Conservation (phyloP, 1,140 invertebrate genomes). For the Trypoxylus dichotomus region DNA sequence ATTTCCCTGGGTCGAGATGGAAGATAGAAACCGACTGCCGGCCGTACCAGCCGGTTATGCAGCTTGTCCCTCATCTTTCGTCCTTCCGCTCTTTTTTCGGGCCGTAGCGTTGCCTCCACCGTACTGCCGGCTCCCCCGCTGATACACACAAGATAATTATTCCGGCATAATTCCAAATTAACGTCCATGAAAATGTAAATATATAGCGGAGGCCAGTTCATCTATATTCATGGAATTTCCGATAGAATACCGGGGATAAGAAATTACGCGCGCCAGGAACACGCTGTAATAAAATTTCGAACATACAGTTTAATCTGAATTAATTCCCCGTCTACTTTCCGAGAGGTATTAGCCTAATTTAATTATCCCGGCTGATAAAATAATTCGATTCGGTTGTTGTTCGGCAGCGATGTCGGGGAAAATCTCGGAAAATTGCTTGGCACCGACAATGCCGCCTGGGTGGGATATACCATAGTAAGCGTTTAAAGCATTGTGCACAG, state of each 20-base stretch:
- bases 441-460: neutral
- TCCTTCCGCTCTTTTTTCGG: neutral
- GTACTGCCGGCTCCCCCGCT: neutral
- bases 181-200: conserved; percentile 19
- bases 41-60: neutral
- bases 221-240: conserved; percentile 24
- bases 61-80: neutral
- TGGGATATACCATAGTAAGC: neutral
- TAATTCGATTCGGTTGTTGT: neutral
- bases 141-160: conserved; percentile 17
- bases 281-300: conserved; percentile 13
- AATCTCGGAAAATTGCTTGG: neutral
- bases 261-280: neutral
- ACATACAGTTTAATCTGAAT: conserved; percentile 4
- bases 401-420: neutral
- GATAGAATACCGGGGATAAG: conserved; percentile 17
- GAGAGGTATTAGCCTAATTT: conserved; percentile 1
- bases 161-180: conserved; percentile 19
- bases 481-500: too few species aligned
- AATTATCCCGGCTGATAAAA: neutral
- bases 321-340: conserved; percentile 7
- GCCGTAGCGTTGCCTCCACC: neutral
- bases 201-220: neutral
- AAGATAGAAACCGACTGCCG: too few species aligned
- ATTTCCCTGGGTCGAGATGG: too few species aligned